Conservation (phyloP, 2,797 vertebrate genomes). For the Amphiprion clarkii region DNA sequence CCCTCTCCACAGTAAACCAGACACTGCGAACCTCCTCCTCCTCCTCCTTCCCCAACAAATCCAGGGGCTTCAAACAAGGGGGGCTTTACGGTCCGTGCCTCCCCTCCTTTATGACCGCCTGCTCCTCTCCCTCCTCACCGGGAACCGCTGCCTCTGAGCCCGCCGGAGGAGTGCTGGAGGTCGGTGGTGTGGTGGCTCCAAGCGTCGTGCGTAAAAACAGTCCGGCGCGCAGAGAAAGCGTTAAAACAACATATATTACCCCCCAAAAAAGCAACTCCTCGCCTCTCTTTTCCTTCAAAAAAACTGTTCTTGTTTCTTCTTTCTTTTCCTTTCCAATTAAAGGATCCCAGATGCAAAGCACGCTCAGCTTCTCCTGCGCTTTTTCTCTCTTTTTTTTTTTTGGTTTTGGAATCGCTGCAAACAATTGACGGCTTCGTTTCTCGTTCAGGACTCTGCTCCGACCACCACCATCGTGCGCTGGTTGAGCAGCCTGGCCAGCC, state of each 20-base stretch:
- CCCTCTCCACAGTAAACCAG: constrained; percentile 39
- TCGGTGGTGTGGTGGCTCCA: constrained; percentile 51
- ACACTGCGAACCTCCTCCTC: constrained; percentile 39
- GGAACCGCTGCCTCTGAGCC: constrained; percentile 63
- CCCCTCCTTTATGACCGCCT: constrained; percentile 15
- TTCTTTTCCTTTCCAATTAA: neutral
- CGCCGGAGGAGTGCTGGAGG: constrained; percentile 51
- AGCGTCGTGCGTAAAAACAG: constrained; percentile 50
- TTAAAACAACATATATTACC: constrained; percentile 16
- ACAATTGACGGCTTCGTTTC: constrained; percentile 65
- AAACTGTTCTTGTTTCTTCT: constrained; percentile 45
- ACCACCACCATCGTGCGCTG: constrained; percentile 67
- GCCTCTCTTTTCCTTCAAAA: constrained; percentile 1
- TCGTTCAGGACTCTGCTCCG: constrained; percentile 58
- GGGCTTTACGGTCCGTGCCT: constrained; percentile 48
- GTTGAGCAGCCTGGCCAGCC: constrained; percentile 62
- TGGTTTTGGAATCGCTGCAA: constrained; percentile 26
- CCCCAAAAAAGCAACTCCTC: constrained; percentile 48
- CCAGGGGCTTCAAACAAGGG: constrained; percentile 53
- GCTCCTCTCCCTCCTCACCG: constrained; percentile 68
- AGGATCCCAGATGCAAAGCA: constrained; percentile 34
- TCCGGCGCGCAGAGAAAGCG: constrained; percentile 49
- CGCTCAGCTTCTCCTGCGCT: neutral
- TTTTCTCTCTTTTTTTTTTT: too few species aligned
- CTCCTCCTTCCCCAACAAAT: constrained; percentile 56